Evolutionary conservation across 2,888 invertebrate genomes (phyloP).

Genomic region (Frankliniella fusca): DNA sequence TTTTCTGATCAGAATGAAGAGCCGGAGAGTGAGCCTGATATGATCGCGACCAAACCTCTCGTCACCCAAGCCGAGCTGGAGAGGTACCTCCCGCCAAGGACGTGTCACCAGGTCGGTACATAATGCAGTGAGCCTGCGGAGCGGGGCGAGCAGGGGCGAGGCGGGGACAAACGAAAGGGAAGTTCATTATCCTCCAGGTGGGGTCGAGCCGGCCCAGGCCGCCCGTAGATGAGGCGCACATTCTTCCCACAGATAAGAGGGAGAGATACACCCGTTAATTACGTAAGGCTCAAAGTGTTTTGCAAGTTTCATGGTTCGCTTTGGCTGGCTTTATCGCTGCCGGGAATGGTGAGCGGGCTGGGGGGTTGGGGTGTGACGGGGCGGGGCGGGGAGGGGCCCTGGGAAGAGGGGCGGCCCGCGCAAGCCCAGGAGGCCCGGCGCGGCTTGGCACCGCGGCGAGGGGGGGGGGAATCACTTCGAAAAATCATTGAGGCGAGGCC

Average conservation of each 20-base stretch:
- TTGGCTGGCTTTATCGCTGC: too few relatives aligned
- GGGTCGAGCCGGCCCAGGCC: too few relatives aligned
- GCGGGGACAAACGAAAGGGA: slow-evolving; percentile 10
- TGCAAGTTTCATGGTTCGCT: background rate
- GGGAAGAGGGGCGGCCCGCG: too few relatives aligned
- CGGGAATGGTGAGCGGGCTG: too few relatives aligned
- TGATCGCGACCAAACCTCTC: slow-evolving; percentile 35
- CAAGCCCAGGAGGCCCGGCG: too few relatives aligned
- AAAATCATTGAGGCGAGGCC: too few relatives aligned
- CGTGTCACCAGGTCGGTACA: background rate
- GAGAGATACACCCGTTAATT: background rate
- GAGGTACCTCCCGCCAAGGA: slow-evolving; percentile 50
- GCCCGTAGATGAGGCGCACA: background rate
- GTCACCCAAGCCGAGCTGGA: slow-evolving; percentile 66
- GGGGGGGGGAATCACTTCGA: too few relatives aligned
- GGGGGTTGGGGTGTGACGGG: too few relatives aligned
- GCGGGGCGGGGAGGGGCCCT: too few relatives aligned
- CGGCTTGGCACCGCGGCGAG: too few relatives aligned
- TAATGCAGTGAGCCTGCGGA: too few relatives aligned
- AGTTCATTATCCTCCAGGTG: background rate
- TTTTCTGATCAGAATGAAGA: background rate
- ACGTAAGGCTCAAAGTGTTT: background rate
- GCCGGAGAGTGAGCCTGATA: background rate
- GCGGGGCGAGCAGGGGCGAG: too few relatives aligned
- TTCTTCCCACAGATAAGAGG: background rate